Base-by-base conservation (phyloP, 2,113 vertebrate species). In the Mesitornis unicolor region DNA sequence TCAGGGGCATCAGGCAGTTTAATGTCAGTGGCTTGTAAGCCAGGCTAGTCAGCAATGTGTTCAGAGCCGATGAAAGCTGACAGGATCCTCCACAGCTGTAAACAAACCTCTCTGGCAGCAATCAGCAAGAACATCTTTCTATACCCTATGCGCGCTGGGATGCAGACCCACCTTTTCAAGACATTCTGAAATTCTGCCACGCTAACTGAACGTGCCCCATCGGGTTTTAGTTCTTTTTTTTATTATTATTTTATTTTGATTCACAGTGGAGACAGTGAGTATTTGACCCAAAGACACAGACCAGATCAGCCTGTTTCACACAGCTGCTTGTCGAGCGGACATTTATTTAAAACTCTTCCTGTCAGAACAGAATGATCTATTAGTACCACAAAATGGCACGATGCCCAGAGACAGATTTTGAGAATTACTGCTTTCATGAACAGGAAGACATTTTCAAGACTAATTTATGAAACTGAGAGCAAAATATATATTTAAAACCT, bases 361-460 rank as follows among this genome's bases (percentile, higher is more conserved):
- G 11, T 78, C 88, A 92, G 79, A 95, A 81, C 83, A 93, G 80
- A 93, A 92, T 81, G 85, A 96, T 90, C 61, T 89, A 84, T 92
- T 90, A 92, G 85, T 14, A 28, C 43, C 69, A 81, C 47, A 88
- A 87, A 96, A 87, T 94, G 96, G 90, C 95, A 94, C 1, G 4
- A 81, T 65, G 93, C 92, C 96, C 84, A 64, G 95, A 89, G 64
- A 95, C 35, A 84, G 88, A 92, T 88, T 87, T 90, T 57, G 73
- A 93, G 76, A 94, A 76, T 86, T 90, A 89, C 73, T 93, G 71
- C 76, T 92, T 93, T 79, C 64, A 78, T 67, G 86, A 92, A 78
- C 76, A 75, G 83, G 76, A 96, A 87, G 93, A 68, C 71, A 64
- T 90, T 95, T 92, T 71, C 57, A 90, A 71, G 85, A 92, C 13